Evolutionary conservation across 2,797 vertebrate species (phyloP), one percentile per base, ranked within the genome.

Genomic region (Silurus lanzhouensis): DNA sequence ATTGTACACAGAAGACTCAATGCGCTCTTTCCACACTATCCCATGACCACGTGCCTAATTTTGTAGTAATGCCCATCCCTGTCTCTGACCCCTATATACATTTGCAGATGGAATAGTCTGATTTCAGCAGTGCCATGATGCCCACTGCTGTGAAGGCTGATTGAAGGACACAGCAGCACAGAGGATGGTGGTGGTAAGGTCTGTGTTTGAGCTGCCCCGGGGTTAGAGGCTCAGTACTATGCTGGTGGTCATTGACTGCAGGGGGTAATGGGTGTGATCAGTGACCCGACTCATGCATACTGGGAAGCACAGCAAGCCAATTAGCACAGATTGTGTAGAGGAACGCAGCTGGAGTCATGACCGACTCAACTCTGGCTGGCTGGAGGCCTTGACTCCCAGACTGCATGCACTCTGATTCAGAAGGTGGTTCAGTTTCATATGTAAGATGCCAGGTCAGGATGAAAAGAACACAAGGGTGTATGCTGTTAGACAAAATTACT

Each of bases 231-330:
- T 86, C 77, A 85, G 71, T 57, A 83, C 78, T 70, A 74, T 85
- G 88, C 81, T 83, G 79, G 84, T 92, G 93, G 93, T 88, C 84
- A 81, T 83, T 85, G 87, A 63, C 80, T 80, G 83, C 70, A 83
- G 84, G 84, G 74, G 88, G 84, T 61, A 38, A 75, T 71, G 74
- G 82, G 81, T 27, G n/a, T 85, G 88, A 90, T 92, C 93, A 91
- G 92, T 94, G 93, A 91, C 92, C 92, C 88, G 84, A 89, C 91
- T 92, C 88, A 77, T 72, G 88, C 90, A 92, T 90, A 91, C 89
- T 86, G 91, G 91, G 91, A 91, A 91, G 90, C 94, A 93, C 94
- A 94, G 93, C 93, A 94, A 93, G 93, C 94, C 94, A 95, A 95
- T 95, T 95, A 95, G 92, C 92, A 92, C 20, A 90, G 90, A 92